phyloP scores from a whole-genome alignment of 2,113 vertebrate genomes.

The Alces alces region DNA sequence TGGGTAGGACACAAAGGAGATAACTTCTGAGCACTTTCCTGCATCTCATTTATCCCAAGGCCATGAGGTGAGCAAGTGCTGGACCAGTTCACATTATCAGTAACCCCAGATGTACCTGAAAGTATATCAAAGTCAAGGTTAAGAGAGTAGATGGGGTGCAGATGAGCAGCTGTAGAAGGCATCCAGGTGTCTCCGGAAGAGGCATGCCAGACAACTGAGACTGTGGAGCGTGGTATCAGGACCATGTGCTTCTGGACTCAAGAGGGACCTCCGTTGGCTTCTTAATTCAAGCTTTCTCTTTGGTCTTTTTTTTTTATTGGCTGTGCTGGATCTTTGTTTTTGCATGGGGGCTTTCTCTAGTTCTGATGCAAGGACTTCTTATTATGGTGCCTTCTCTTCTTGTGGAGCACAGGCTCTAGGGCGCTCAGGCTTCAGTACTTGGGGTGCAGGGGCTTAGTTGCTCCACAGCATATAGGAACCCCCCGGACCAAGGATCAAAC shows the following conservation, averaged over 20 bases:
- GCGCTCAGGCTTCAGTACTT: not conserved
- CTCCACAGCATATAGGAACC: not conserved
- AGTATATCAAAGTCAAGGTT: not conserved
- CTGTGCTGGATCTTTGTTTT: not conserved
- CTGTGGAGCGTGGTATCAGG: accelerated
- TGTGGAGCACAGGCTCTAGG: not conserved
- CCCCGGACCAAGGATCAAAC: not conserved
- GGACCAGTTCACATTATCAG: not conserved
- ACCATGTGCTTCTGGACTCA: not conserved
- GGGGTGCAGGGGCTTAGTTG: not conserved
- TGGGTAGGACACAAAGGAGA: not conserved
- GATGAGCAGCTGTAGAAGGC: not conserved
- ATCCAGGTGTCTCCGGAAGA: not conserved
- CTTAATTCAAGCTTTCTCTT: not conserved
- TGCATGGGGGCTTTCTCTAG: not conserved
- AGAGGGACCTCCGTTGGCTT: not conserved
- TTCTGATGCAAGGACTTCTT: not conserved
- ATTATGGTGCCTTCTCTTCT: not conserved
- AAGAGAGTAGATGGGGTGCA: not conserved
- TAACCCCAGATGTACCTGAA: not conserved
- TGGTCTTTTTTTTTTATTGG: not conserved
- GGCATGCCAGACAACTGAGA: accelerated
- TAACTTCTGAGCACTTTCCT: not conserved
- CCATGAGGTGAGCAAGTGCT: not conserved
- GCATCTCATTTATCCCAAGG: not conserved